Base-by-base conservation (phyloP, 2,888 invertebrate species). In the Andrena bicolor region DNA sequence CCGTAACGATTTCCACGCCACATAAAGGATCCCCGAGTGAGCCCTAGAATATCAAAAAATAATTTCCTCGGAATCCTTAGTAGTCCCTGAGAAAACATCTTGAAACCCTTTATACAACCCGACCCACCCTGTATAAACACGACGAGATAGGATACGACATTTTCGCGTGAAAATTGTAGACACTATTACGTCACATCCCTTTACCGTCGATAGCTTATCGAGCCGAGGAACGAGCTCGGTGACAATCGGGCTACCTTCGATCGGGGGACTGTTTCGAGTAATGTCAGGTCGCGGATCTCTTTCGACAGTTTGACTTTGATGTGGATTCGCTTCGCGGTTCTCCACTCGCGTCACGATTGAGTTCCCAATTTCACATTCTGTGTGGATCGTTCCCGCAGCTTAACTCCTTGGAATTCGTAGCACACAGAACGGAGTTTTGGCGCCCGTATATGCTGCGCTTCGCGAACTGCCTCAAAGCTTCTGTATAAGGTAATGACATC, bases 321-420 rank as follows among this genome's bases (percentile, higher is more conserved):
- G 69, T 66, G 66, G 63, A 86, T 79, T 65, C 51, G 76, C 73
- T 28, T 69, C 16, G 23, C 49, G 49, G 70, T 68, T 65, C 66
- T 48, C 56, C 51, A 60, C 61, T 60, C 73, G 28, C 71, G 77
- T 80, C 72, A 61, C 76, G 76, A 80, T 83, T 77, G 75, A 78
- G 76, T 83, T 77, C 72, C 77, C 77, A 83, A 83, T 85, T 86
- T 83, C 75, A 71, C 80, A 83, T 85, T 85, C 86, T 76, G 56
- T 56, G 60, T 35, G 61, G 61, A 51, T 66, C 49, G 58, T 68
- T 73, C 79, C 73, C 60, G 64, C 69, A 72, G 60, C 68, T 73
- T 69, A 68, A 80, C 80, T 76, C 69, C 32, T 65, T 73, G 77
- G 75, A 77, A 73, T 77, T 75, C 72, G 63, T 74, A 73, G 74